Conservation (phyloP, 2,113 vertebrate species). For the Sceloporus tristichus region DNA sequence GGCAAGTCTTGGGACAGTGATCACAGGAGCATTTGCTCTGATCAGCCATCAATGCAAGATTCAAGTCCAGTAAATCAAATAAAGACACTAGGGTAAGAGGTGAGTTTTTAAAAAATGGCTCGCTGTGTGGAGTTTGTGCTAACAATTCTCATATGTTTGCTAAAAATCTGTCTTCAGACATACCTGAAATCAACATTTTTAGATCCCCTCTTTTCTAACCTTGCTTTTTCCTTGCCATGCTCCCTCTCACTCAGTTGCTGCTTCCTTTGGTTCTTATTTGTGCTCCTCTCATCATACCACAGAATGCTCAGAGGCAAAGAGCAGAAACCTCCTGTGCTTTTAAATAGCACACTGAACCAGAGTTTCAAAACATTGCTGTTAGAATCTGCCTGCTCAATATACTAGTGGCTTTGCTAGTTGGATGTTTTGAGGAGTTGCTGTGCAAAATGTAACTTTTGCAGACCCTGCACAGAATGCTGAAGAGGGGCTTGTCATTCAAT, state of each 20-base stretch:
- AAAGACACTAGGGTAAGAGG: background rate
- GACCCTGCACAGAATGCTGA: too few relatives aligned
- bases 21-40: background rate
- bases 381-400: too few relatives aligned
- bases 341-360: too few relatives aligned
- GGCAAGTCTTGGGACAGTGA: background rate
- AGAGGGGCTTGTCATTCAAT: background rate
- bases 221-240: fast-evolving
- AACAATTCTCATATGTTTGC: background rate
- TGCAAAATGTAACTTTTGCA: too few relatives aligned
- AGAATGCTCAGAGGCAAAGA: background rate
- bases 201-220: background rate
- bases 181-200: background rate
- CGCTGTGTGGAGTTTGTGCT: background rate
- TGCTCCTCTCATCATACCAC: background rate
- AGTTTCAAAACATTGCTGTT: too few relatives aligned
- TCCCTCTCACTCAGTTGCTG: too few relatives aligned
- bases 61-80: background rate
- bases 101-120: background rate
- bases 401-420: too few relatives aligned
- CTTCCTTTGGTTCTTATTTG: background rate
- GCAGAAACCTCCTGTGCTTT: background rate
- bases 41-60: background rate
- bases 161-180: background rate
- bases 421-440: too few relatives aligned